These are phyloP conservation scores for Agrotis segetum DNA, from an alignment of 2,888 invertebrate genomes.

Conservation along the genomic window DNA sequence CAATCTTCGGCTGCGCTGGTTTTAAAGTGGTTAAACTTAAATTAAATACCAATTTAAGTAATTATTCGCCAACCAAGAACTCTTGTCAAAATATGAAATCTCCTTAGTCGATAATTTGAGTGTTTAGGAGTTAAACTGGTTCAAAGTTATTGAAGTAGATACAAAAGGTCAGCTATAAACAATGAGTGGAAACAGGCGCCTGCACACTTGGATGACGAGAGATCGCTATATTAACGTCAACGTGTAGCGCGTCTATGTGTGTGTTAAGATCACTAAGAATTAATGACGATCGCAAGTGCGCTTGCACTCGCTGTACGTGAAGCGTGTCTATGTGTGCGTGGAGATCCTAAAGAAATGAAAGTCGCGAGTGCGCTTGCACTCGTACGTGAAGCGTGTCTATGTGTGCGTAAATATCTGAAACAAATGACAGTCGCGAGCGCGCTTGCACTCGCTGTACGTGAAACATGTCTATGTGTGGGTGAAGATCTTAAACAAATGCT, in stretches of 20 bases:
- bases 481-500: too few relatives aligned
- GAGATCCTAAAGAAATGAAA: neutral
- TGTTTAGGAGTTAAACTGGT: constrained; percentile 37
- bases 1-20: constrained; percentile 12
- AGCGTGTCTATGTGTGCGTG: neutral
- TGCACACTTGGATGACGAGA: too few relatives aligned
- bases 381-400: neutral
- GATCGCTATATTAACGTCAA: too few relatives aligned
- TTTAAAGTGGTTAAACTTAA: constrained; percentile 53
- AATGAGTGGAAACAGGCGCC: neutral
- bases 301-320: neutral
- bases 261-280: too few relatives aligned
- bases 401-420: neutral
- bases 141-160: neutral
- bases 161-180: neutral
- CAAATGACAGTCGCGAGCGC: neutral
- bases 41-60: constrained; percentile 58
- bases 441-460: neutral
- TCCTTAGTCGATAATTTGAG: constrained; percentile 37
- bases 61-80: constrained; percentile 53
- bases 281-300: neutral
- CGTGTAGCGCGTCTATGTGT: too few relatives aligned
- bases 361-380: neutral
- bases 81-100: constrained; percentile 46
- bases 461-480: neutral